Conservation (phyloP, 2,113 vertebrate species). For the Datnioides undecimradiatus region DNA sequence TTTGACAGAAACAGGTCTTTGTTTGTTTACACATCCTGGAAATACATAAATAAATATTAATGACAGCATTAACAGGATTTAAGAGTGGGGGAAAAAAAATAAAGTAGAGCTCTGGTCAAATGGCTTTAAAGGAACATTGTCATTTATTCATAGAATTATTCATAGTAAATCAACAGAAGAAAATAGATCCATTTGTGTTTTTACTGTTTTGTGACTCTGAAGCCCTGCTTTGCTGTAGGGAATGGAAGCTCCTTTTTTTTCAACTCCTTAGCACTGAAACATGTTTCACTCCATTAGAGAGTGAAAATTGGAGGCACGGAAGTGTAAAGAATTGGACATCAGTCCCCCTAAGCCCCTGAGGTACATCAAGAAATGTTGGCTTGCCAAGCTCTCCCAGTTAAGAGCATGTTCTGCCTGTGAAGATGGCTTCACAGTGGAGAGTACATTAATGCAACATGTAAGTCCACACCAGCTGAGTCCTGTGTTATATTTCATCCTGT, state of each 20-base stretch:
- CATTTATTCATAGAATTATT: conserved; percentile 46
- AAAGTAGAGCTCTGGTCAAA: not conserved
- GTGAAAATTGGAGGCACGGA: conserved; percentile 73
- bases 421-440: conserved; percentile 50
- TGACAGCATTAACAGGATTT: conserved; percentile 1
- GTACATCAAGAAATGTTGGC: conserved; percentile 63
- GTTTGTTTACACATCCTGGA: conserved; percentile 10
- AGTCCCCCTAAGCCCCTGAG: conserved; percentile 60
- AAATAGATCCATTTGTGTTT: conserved; percentile 2
- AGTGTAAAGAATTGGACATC: conserved; percentile 78
- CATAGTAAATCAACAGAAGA: conserved; percentile 12
- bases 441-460: conserved; percentile 67
- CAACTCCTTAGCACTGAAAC: conserved; percentile 54
- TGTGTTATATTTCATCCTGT: conserved; percentile 19
- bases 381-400: conserved; percentile 56
- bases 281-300: conserved; percentile 78
- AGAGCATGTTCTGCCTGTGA: conserved; percentile 64
- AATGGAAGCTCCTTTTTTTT: not conserved
- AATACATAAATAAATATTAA: conserved; percentile 11
- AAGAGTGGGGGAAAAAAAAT: not conserved
- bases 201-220: conserved; percentile 3
- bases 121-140: conserved; percentile 16
- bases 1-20: conserved; percentile 30
- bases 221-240: conserved; percentile 30
- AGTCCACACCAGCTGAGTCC: conserved; percentile 9